Evolutionary conservation across 2,797 vertebrate species (phyloP), one percentile per base, ranked within the genome.

Genomic region (Falco berigora): DNA sequence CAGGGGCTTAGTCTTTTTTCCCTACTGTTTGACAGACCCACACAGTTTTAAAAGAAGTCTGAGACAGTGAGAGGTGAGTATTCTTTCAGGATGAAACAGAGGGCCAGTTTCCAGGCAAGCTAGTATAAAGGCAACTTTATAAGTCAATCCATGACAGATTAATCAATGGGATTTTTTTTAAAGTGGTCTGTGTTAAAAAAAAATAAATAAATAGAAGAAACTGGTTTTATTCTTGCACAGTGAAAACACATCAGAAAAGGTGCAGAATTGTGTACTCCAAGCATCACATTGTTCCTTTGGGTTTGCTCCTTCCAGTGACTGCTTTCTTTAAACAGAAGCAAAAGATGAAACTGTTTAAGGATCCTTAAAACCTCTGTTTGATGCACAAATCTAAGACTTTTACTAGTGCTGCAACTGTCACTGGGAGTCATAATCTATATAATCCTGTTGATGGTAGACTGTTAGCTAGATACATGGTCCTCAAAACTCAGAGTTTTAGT

Each of bases 41-140:
- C 88, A 92, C 88, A 91, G 32, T 92, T 97, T 95, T 91, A 76
- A 86, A 94, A 91, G 81, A 90, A 91, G 50, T 72, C 72, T 91
- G 72, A 86, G 66, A 73, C 25, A 74, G 52, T 21, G 42, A 92
- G 69, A 83, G n/a, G 44, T 87, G 22, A 92, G 58, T 62, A 53
- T 75, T 52, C 50, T 92, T 94, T 90, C 85, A 89, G 38, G n/a
- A 78, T 69, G 63, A 95, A 91, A 66, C 40, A 86, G 53, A 63
- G 25, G 55, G 38, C 8, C 36, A 75, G 53, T 78, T 94, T 76
- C 34, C 38, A 92, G 58, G 46, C 52, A 83, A 75, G 64, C 36
- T 90, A 72, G 14, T 64, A 62, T 3, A 86, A 16, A 75, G 8
- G n/a, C 16, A 96, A 68, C 62, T 90, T 88, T 74, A 6, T 72